Percentiles rank a stretch among this genome's conserved stretches.
These are phyloP conservation scores for Vicugna pacos DNA, from an alignment of 2,113 vertebrate species.

Conservation along the genomic window DNA sequence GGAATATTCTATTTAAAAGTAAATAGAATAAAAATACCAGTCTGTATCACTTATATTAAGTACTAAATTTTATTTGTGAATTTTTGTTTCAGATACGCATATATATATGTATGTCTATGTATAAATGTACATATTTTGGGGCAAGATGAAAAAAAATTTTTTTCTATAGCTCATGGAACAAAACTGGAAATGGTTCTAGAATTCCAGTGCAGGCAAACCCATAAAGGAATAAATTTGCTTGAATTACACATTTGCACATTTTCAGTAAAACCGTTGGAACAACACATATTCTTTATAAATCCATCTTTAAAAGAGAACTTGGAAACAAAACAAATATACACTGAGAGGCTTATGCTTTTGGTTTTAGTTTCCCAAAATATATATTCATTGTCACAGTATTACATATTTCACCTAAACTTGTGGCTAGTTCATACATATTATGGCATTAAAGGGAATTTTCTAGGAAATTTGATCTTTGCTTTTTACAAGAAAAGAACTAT, in stretches of 20 bases:
- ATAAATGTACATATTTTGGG: background rate
- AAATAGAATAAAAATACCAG: background rate
- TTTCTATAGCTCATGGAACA: background rate
- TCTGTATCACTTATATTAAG: background rate
- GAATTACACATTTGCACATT: slow-evolving; percentile 38
- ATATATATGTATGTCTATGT: background rate
- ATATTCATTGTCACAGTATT: background rate
- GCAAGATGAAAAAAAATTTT: background rate
- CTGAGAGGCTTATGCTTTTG: background rate
- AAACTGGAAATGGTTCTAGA: background rate
- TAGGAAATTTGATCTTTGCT: background rate
- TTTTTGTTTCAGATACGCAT: background rate
- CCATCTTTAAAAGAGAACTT: background rate
- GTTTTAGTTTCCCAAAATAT: background rate
- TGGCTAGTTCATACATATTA: background rate
- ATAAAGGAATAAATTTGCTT: background rate
- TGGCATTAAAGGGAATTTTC: background rate
- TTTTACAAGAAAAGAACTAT: background rate
- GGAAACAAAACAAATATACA: background rate
- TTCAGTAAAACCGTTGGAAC: background rate
- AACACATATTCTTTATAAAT: background rate
- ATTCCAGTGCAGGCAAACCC: background rate
- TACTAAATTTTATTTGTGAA: background rate
- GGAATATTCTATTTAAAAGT: background rate
- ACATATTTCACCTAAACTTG: background rate